Evolutionary conservation across 2,888 invertebrate genomes (phyloP), one percentile per base, ranked within the genome.

Genomic region (Folsomia manolachei): DNA sequence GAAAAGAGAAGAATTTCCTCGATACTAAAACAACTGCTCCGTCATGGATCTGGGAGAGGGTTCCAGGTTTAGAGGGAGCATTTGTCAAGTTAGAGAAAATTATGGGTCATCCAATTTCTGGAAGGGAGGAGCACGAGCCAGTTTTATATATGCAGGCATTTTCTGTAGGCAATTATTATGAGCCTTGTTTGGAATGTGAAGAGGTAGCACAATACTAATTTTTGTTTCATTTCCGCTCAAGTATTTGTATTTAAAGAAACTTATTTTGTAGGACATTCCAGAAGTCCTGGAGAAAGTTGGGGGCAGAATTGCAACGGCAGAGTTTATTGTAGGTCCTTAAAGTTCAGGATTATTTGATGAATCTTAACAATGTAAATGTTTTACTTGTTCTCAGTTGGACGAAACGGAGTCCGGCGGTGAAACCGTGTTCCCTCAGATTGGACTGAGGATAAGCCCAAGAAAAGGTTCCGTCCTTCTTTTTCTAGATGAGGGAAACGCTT

Each of bases 141-240:
- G 19, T 53, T 4, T 72, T 63, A 24, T 64, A 69, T 4, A 60
- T 74, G 18, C 63, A 71, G 9, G 14, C 69, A 23, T 74, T 63
- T 61, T 66, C 74, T 19, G 70, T 67, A 14, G 74, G 74, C 52
- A 69, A 71, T 63, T 71, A 74, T 61, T 70, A 74, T 63, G 63
- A 72, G 1, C 74, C 74, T n/a, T 72, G 71, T 21, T 7, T 52
- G 11, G 51, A 67, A n/a, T 74, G 70, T 21, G 53, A 63, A 60
- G 68, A 70, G 56, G 71, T 74, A 9, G 39, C 39, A 39, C 39
- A 39, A 4, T 39, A 9, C 39, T 39, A 39, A n/a, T n/a, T n/a
- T 39, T 39, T 39, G 39, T 14, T 39, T 39, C 4, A 39, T 39
- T 39, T n/a, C n/a, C n/a, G n/a, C n/a, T n/a, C n/a, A n/a, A n/a